Evolutionary conservation across 1,140 invertebrate genomes (phyloP).

Genomic region (Anastrepha ludens): DNA sequence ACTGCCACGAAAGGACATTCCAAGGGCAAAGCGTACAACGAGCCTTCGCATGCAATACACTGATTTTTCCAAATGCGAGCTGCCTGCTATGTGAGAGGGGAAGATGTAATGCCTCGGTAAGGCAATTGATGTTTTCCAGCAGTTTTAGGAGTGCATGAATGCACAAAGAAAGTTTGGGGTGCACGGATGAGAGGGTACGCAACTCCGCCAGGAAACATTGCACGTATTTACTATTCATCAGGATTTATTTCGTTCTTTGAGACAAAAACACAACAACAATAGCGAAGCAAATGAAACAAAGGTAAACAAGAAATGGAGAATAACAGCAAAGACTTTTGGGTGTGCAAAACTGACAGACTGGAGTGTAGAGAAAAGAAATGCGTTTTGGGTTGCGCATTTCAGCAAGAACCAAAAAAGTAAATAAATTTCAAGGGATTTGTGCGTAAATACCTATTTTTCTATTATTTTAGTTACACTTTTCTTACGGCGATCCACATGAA

Average conservation of each 20-base stretch:
- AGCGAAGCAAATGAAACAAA: not conserved
- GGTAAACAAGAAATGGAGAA: not conserved
- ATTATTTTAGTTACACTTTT: too few species aligned
- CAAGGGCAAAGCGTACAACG: constrained; percentile 41
- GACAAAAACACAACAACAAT: not conserved
- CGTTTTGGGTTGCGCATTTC: not conserved
- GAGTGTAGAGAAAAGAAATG: not conserved
- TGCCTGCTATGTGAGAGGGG: not conserved
- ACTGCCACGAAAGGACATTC: constrained; percentile 52
- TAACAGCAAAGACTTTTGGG: not conserved
- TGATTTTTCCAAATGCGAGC: not conserved
- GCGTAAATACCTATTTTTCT: too few species aligned
- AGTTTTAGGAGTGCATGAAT: not conserved
- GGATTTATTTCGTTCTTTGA: constrained; percentile 53
- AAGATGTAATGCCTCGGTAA: not conserved
- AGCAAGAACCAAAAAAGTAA: not conserved
- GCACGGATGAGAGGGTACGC: not conserved
- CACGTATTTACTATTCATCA: constrained; percentile 30
- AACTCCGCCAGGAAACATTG: constrained; percentile 54
- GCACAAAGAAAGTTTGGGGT: too few species aligned
- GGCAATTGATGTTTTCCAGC: not conserved
- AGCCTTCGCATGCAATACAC: constrained; percentile 6
- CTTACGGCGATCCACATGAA: too few species aligned
- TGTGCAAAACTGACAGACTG: not conserved
- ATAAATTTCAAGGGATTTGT: too few species aligned